Conservation (phyloP, 2,113 vertebrate genomes). For the Dipodomys stephensi region DNA sequence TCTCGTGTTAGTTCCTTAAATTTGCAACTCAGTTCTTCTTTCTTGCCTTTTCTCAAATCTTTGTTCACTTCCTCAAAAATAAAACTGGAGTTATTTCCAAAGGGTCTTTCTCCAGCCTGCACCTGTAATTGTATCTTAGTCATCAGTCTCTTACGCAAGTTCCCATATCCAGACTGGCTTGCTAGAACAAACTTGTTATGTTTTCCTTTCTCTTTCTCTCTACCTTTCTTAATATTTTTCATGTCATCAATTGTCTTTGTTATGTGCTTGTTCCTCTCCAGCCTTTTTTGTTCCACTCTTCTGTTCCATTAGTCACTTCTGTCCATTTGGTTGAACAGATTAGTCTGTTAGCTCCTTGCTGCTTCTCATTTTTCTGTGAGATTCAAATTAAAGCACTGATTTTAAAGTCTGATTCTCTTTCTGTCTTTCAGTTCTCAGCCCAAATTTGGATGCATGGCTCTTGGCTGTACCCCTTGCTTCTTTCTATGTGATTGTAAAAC, state of each 20-base stretch:
- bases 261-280: not conserved
- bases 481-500: not conserved
- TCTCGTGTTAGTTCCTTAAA: constrained; percentile 55
- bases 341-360: not conserved
- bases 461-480: not conserved
- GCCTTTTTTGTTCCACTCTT: constrained; percentile 1
- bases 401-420: not conserved
- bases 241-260: not conserved
- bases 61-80: constrained; percentile 65
- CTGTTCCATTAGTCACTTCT: constrained; percentile 4
- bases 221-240: not conserved
- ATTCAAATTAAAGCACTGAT: constrained; percentile 2
- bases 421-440: not conserved
- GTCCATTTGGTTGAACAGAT: not conserved
- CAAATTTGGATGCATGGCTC: not conserved
- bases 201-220: not conserved
- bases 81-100: not conserved
- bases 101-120: not conserved
- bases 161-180: not conserved
- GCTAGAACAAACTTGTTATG: not conserved
- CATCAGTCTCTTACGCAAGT: not conserved
- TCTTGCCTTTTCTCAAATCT: constrained; percentile 33
- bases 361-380: constrained; percentile 22
- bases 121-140: not conserved
- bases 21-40: constrained; percentile 4